These are phyloP conservation scores for Phalanger gymnotis DNA, from an alignment of 2,797 vertebrate species.

Conservation along the genomic window DNA sequence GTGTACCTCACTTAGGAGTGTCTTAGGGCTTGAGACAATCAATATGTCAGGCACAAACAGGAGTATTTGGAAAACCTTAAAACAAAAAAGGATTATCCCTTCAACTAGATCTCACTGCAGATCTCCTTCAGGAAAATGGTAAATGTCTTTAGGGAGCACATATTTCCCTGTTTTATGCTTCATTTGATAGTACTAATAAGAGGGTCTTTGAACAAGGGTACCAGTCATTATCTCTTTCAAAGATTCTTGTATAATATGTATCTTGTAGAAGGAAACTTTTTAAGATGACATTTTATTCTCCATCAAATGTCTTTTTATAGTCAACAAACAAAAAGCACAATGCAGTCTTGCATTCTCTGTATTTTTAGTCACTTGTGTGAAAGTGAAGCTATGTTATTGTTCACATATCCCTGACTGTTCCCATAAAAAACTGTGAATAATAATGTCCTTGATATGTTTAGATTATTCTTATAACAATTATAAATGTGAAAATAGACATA, in stretches of 20 bases:
- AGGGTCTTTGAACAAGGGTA: background rate
- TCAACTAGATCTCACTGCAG: background rate
- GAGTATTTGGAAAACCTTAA: background rate
- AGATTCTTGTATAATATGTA: background rate
- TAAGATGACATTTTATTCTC: background rate
- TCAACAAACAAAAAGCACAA: background rate
- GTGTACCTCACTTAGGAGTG: background rate
- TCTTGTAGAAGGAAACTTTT: background rate
- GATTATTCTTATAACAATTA: background rate
- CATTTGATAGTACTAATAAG: background rate
- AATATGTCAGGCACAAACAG: background rate
- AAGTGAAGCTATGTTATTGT: background rate
- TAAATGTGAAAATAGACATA: background rate
- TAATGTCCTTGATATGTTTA: background rate
- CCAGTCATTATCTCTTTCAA: background rate
- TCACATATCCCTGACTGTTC: background rate
- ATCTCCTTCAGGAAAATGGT: background rate
- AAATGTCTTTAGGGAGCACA: background rate
- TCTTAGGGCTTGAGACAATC: background rate
- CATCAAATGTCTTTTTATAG: background rate
- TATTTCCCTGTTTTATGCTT: background rate
- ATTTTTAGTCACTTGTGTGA: background rate
- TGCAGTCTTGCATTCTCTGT: background rate
- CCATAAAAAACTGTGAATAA: too few relatives aligned
- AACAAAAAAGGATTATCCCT: background rate